phyloP scores from a whole-genome alignment of 92 coral and sea anemone species.

The Phymanthus crucifer region DNA sequence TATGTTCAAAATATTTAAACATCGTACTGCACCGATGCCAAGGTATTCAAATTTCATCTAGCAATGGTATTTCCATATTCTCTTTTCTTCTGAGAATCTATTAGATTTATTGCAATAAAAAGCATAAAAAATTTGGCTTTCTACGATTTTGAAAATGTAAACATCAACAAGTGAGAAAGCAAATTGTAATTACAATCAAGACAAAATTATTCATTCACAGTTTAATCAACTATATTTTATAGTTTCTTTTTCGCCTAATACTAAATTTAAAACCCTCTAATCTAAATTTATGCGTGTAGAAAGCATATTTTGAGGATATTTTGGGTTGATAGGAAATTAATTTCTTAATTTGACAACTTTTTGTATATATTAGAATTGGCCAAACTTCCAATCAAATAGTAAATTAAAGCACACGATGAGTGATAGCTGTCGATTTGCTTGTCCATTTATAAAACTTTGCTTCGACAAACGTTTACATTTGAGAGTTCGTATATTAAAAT shows the following conservation, averaged over 20 bases:
- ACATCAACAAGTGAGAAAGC: background rate
- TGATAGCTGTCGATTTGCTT: background rate
- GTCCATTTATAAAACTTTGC: background rate
- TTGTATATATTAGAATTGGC: background rate
- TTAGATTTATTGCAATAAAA: background rate
- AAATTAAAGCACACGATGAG: background rate
- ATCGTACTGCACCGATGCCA: too few relatives aligned
- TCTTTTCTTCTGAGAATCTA: background rate
- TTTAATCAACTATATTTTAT: background rate
- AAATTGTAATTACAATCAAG: background rate
- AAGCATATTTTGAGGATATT: background rate
- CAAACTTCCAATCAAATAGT: background rate
- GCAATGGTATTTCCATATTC: too few relatives aligned
- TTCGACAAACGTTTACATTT: background rate
- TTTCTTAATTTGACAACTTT: background rate
- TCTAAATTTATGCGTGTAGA: background rate
- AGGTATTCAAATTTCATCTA: too few relatives aligned
- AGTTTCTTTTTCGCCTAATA: background rate
- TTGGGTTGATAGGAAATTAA: background rate
- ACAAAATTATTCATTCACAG: background rate
- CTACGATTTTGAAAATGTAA: background rate
- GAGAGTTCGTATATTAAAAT: background rate
- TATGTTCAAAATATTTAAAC: background rate
- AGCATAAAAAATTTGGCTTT: background rate
- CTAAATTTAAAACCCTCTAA: background rate